These are phyloP conservation scores for Tribolium madens DNA, from an alignment of 1,140 invertebrate species.

Conservation along the genomic window DNA sequence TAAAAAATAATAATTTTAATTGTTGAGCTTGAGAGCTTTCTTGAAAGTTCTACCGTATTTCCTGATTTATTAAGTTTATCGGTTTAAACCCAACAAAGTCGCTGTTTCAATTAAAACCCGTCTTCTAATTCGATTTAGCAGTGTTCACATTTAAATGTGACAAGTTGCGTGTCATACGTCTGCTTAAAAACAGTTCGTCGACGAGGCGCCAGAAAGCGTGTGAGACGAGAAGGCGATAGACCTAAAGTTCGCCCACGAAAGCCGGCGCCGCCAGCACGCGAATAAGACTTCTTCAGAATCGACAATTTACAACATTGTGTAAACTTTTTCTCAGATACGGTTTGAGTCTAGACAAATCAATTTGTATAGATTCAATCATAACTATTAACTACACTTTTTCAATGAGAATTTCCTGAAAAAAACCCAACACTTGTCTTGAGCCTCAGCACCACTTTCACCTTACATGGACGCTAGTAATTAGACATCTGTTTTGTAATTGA, in stretches of 20 bases:
- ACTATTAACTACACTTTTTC: neutral
- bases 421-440: no score
- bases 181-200: neutral
- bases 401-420: no score
- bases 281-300: constrained; percentile 20
- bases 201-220: constrained; percentile 14
- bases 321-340: neutral
- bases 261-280: constrained; percentile 13
- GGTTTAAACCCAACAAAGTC: no score
- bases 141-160: neutral
- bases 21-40: no score
- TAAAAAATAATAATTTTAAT: no score
- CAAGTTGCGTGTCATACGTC: neutral
- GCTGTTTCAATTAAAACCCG: neutral
- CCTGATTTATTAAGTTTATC: no score
- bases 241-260: constrained; percentile 8
- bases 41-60: no score
- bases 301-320: constrained; percentile 15
- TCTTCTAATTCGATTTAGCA: no score
- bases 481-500: constrained; percentile 18
- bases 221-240: constrained; percentile 9
- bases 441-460: neutral
- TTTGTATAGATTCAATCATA: neutral
- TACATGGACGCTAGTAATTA: constrained; percentile 1
- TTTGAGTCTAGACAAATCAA: constrained; percentile 26